phyloP scores from a whole-genome alignment of 1,140 invertebrate species.

The Drosophila ambigua region DNA sequence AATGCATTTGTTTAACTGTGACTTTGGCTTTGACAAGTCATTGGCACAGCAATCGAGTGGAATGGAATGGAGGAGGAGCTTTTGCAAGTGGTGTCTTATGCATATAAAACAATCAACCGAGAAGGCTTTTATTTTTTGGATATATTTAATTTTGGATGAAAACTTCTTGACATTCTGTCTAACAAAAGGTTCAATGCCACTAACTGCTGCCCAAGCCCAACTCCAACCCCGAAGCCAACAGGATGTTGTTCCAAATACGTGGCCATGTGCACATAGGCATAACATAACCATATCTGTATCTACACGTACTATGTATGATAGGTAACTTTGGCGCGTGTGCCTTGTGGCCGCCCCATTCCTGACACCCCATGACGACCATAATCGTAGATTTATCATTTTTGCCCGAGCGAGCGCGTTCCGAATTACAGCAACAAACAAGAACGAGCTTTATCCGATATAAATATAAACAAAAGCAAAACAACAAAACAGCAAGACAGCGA shows the following conservation, averaged over 20 bases:
- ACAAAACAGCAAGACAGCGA: slow-evolving; percentile 19
- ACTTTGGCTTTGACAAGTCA: slow-evolving; percentile 8
- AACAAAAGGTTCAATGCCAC: no score
- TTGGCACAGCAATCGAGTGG: background rate
- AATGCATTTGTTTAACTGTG: slow-evolving; percentile 48
- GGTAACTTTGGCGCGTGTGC: slow-evolving; percentile 43
- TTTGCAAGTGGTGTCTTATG: slow-evolving; percentile 3
- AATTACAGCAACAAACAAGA: slow-evolving; percentile 55
- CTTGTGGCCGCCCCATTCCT: slow-evolving; percentile 45
- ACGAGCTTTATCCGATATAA: slow-evolving; percentile 31
- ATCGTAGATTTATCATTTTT: slow-evolving; percentile 69
- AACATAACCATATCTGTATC: slow-evolving; percentile 13
- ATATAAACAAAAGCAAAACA: slow-evolving; percentile 60
- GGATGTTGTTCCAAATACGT: slow-evolving; percentile 17
- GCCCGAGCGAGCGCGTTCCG: slow-evolving; percentile 56
- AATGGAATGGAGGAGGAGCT: background rate
- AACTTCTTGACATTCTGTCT: background rate
- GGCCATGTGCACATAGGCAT: slow-evolving; percentile 13
- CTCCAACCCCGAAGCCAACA: background rate
- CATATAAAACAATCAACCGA: background rate
- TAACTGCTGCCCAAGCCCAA: no score
- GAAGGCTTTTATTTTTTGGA: background rate
- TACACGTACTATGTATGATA: slow-evolving; percentile 20
- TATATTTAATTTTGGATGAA: background rate
- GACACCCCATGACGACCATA: slow-evolving; percentile 67